Conservation (phyloP, 2,888 invertebrate genomes). For the Pyrochroa serraticornis region DNA sequence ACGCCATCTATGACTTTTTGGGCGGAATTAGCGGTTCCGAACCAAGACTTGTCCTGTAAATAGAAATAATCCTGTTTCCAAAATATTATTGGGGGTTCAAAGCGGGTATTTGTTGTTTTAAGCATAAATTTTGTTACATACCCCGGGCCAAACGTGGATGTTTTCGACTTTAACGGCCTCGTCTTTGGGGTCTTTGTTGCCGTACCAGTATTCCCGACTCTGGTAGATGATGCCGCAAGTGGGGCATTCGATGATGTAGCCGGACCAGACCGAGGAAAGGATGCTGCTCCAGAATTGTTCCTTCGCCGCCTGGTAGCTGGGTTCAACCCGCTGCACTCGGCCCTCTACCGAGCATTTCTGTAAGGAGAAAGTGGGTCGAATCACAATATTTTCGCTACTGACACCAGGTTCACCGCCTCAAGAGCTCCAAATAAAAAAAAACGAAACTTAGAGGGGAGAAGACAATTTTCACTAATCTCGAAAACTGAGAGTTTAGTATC, state of each 20-base stretch:
- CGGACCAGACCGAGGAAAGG: constrained; percentile 79
- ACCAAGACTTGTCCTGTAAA: constrained; percentile 53
- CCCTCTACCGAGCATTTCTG: constrained; percentile 56
- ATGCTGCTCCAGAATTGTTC: constrained; percentile 70
- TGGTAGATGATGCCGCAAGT: constrained; percentile 75
- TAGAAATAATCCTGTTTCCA: constrained; percentile 50
- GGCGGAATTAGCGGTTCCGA: constrained; percentile 53
- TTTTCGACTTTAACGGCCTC: constrained; percentile 70
- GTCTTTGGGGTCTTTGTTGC: constrained; percentile 76
- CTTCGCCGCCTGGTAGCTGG: constrained; percentile 57
- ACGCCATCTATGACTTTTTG: constrained; percentile 66
- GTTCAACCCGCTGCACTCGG: constrained; percentile 65
- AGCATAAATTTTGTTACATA: constrained; percentile 45
- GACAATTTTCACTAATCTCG: too few species aligned
- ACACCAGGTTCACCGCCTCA: neutral
- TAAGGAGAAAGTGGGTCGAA: too few species aligned
- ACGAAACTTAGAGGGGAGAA: too few species aligned
- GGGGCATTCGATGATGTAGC: constrained; percentile 77
- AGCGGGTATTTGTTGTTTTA: constrained; percentile 4
- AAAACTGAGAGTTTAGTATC: too few species aligned
- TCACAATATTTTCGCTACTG: too few species aligned
- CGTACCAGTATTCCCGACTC: constrained; percentile 81
- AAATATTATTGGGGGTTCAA: constrained; percentile 9
- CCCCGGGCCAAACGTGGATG: constrained; percentile 73
- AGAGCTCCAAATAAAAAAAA: neutral